Evolutionary conservation across 1,140 invertebrate genomes (phyloP).

Genomic region (Drosophila ananassae): DNA sequence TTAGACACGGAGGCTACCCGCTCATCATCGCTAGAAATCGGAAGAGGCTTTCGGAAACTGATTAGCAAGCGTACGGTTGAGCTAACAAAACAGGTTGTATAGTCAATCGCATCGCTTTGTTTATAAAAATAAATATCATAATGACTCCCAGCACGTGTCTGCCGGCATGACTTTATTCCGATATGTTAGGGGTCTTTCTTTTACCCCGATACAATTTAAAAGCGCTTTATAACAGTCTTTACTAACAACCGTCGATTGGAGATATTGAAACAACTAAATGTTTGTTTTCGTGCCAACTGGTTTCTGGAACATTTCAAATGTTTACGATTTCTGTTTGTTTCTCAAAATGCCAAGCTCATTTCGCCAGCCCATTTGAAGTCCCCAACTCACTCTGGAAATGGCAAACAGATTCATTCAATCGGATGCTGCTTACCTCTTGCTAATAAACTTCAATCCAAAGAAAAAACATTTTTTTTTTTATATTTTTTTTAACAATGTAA

Average conservation of each 20-base stretch:
- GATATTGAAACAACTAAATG: conserved; percentile 9
- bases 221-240: neutral
- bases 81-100: conserved; percentile 26
- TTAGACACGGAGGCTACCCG: no score
- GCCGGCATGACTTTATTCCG: conserved; percentile 1
- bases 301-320: neutral
- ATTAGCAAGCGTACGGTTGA: conserved; percentile 21
- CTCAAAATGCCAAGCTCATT: neutral
- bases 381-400: no score
- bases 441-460: no score
- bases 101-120: conserved; percentile 11
- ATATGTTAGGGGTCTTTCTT: conserved; percentile 3
- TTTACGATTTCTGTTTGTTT: neutral
- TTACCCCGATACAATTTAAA: conserved; percentile 14
- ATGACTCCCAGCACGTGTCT: conserved; percentile 28
- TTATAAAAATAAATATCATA: conserved; percentile 19
- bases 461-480: no score
- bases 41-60: conserved; percentile 3
- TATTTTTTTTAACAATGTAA: no score
- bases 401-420: no score
- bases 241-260: conserved; percentile 1
- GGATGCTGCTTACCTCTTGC: no score
- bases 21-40: neutral
- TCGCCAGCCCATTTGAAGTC: neutral
- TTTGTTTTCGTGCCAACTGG: neutral